These are phyloP conservation scores for Parauchenoglanis ngamensis DNA, from an alignment of 2,797 vertebrate species.

Conservation along the genomic window DNA sequence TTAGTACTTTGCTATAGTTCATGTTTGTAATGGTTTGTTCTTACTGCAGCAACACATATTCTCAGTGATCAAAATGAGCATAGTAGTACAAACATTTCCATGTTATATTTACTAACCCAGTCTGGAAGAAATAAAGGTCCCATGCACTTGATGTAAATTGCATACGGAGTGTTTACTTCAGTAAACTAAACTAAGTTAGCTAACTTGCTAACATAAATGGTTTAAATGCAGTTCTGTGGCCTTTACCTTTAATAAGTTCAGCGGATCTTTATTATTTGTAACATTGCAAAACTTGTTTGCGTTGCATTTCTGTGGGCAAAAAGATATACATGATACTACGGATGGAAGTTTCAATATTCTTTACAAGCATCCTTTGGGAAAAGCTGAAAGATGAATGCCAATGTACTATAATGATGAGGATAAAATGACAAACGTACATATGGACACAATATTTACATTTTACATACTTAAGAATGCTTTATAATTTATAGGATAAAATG, in stretches of 20 bases:
- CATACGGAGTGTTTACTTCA: neutral
- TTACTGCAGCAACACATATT: neutral
- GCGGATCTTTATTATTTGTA: constrained; percentile 5
- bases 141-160: constrained; percentile 41
- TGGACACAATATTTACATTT: no score
- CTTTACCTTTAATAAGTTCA: constrained; percentile 42
- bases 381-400: neutral
- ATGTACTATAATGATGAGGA: neutral
- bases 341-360: neutral
- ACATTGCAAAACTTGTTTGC: neutral
- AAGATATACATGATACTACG: neutral
- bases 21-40: neutral
- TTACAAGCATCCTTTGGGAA: neutral
- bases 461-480: neutral
- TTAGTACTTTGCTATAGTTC: neutral
- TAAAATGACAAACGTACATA: neutral
- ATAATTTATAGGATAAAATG: neutral
- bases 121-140: constrained; percentile 40
- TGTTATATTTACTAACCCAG: constrained; percentile 4
- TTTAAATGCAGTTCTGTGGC: neutral
- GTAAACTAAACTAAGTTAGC: neutral
- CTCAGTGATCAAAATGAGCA: neutral
- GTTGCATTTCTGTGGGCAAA: neutral
- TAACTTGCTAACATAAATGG: neutral
- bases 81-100: neutral